Evolutionary conservation across 2,888 invertebrate species (phyloP), one percentile per base, ranked within the genome.

Genomic region (Strigamia maritima): DNA sequence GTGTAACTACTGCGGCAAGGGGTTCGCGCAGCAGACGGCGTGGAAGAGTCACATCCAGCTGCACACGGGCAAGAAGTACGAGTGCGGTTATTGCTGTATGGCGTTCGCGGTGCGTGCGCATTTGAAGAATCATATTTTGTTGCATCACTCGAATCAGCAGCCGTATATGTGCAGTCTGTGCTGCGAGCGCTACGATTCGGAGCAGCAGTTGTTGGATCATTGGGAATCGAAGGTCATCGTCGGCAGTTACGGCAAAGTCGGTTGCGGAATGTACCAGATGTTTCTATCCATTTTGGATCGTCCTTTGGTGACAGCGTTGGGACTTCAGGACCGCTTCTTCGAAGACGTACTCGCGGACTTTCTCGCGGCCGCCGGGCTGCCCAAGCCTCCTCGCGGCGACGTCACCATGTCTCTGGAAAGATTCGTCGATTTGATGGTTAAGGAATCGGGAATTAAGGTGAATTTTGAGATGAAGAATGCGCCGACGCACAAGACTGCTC

Each of bases 21-120:
- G 78, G 31, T 78, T 78, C 38, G 78, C 78, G 3, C 78, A 78
- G 38, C 78, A 78, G 78, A 78, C 78, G 22, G 78, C 78, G 12
- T 78, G 78, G 78, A 78, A 78, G 70, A 78, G 78, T 22, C 78
- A 78, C 40, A 70, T 78, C 8, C 78, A 78, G 70, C 70, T 78
- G 24, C 78, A 78, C 78, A 78, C 78, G 31, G 78, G 78, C 28
- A 78, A 78, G 44, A 78, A 78, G 35, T 78, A 78, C 70, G 78
- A 78, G 22, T 78, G 78, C 38, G 70, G 78, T 12, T 70, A 78
- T 22, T 78, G 78, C 70, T 78, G 65, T n/a, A 78, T 70, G 78
- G 78, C 78, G 19, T 78, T 78, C 35, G 78, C 78, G 10, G 78
- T 78, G 16, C 60, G 78, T 6, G 78, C 78, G n/a, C 78, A 78